Conservation (phyloP, 2,113 vertebrate species). For the Xerus inauris region DNA sequence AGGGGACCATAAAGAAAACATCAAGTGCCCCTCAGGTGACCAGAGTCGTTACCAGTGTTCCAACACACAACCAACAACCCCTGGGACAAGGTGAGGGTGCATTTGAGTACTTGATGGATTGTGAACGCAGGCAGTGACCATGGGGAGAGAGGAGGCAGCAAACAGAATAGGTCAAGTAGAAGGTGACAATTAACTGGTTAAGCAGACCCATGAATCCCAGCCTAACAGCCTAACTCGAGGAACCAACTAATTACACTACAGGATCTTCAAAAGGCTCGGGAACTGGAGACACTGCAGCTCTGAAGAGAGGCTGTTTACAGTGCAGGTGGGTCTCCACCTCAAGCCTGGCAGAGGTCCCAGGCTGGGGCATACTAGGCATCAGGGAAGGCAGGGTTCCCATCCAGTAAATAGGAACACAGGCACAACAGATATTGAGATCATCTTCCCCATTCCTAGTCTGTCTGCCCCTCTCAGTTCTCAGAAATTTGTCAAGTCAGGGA, state of each 20-base stretch:
- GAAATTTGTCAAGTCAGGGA: background rate
- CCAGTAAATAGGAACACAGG: background rate
- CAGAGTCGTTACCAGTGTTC: background rate
- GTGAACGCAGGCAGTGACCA: background rate
- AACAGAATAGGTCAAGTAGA: background rate
- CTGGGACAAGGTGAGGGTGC: too few relatives aligned
- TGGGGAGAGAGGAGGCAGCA: background rate
- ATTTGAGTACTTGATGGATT: background rate
- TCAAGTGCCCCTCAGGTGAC: background rate
- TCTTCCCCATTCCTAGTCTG: background rate
- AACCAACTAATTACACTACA: background rate
- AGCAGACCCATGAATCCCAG: background rate
- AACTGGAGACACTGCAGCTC: background rate
- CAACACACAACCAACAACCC: background rate
- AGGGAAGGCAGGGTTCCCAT: background rate
- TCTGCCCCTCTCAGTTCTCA: background rate
- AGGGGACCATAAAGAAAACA: background rate
- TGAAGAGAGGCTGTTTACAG: background rate
- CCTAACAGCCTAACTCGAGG: background rate
- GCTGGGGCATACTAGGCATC: background rate
- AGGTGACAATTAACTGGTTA: background rate
- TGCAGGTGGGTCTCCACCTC: background rate
- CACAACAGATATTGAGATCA: background rate
- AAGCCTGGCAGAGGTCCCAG: background rate
- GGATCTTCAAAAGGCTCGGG: background rate